Percentiles rank a stretch among this genome's conserved stretches.
phyloP scores from a whole-genome alignment of 2,113 vertebrate species.

The Mionectes macconnelli region DNA sequence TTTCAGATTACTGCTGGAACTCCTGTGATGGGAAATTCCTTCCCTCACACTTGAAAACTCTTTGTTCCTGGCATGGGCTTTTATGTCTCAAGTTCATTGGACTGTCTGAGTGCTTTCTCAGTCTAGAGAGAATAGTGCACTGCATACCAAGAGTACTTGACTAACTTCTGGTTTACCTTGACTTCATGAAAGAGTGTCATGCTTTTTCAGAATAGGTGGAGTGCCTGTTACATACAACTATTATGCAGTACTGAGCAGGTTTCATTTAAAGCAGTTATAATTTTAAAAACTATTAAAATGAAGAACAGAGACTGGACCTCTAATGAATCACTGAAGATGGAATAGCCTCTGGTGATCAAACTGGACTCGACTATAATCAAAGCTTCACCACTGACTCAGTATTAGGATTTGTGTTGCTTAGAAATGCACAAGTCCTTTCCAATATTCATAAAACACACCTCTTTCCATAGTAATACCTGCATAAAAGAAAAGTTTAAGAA shows the following conservation, averaged over 20 bases:
- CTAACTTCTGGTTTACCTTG: not conserved
- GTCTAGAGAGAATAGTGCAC: not conserved
- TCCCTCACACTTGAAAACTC: not conserved
- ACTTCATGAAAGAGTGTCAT: not conserved
- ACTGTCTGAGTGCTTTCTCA: not conserved
- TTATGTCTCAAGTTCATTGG: accelerated
- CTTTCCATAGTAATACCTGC: not conserved
- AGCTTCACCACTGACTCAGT: not conserved
- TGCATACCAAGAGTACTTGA: not conserved
- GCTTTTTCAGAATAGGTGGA: not conserved
- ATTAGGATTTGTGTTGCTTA: not conserved
- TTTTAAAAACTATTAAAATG: not conserved
- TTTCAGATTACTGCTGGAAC: not conserved
- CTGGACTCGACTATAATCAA: not conserved
- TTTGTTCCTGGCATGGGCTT: not conserved
- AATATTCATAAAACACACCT: not conserved
- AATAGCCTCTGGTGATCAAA: not conserved
- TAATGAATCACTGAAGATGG: not conserved
- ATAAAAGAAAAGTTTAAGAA: not conserved
- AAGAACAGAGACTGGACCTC: not conserved
- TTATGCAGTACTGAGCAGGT: not conserved
- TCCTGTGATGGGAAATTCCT: not conserved
- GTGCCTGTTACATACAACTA: not conserved
- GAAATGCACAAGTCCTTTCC: not conserved
- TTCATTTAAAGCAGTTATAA: not conserved